Base-by-base conservation (phyloP, 2,888 invertebrate genomes). In the Morpho achilles region DNA sequence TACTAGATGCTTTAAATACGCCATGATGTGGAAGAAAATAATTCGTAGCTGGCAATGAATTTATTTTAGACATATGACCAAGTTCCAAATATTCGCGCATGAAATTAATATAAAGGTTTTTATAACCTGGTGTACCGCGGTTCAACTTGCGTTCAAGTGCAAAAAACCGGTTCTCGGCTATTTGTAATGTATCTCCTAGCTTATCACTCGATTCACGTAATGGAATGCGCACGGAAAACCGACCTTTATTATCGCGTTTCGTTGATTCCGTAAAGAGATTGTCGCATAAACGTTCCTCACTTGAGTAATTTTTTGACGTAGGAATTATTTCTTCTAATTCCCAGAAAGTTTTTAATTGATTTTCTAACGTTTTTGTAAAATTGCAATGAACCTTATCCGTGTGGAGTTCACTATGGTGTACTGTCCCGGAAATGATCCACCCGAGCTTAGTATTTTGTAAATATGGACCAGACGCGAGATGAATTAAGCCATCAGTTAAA, bases 371-470 rank as follows among this genome's bases (percentile, higher is more conserved):
- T 7, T 52, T 48, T 5, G 61, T 23, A 53, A 66, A 61, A 41
- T 68, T 66, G 58, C 67, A 68, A 0, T 56, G 55, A 40, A 63
- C 39, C 8, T 22, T 22, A 1, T 1, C 40, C 22, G 43, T 44
- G 2, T 42, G 39, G 6, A n/a, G 48, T 41, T 45, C 7, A 32
- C 16, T 39, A n/a, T 44, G 32, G 53, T 56, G 39, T 10, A 68
- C 49, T 8, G 64, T 58, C 8, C 68, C 69, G 0, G 68, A 62
- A 3, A 71, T 50, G 1, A 69, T 48, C 67, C 68, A 71, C 0
- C 69, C 70, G 53, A 69, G 51, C 16, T 56, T 44, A 7, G 69
- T 65, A 43, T 69, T 61, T 45, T 65, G 64, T 46, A 69, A 50
- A 45, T 51, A 67, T 6, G 69, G 69, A 7, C 67, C 67, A 22